These are phyloP conservation scores for Drosophila kohkoa DNA, from an alignment of 1,140 invertebrate species.

Conservation along the genomic window DNA sequence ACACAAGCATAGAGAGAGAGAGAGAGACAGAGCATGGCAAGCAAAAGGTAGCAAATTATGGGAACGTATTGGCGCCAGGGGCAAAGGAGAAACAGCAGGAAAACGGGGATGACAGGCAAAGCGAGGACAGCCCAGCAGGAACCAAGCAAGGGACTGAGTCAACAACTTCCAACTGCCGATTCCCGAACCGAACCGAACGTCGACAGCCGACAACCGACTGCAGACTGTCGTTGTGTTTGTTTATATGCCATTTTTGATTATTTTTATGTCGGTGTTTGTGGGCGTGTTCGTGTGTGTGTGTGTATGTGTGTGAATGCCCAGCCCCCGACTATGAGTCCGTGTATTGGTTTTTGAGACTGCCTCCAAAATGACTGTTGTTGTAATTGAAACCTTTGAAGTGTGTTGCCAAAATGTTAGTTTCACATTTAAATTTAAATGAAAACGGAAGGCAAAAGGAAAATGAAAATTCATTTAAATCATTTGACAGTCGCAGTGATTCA, in stretches of 20 bases:
- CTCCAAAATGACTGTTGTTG: slow-evolving; percentile 33
- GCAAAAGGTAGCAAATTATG: slow-evolving; percentile 58
- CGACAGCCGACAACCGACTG: slow-evolving; percentile 28
- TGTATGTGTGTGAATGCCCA: slow-evolving; percentile 15
- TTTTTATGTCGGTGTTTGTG: slow-evolving; percentile 55
- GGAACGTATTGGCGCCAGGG: slow-evolving; percentile 30
- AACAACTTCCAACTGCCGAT: slow-evolving; percentile 14
- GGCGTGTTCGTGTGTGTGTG: background rate
- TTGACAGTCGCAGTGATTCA: slow-evolving; percentile 23
- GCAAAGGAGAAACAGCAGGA: background rate
- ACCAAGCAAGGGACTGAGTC: background rate
- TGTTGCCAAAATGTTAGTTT: slow-evolving; percentile 60
- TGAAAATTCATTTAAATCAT: slow-evolving; percentile 67
- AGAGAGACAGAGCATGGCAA: background rate
- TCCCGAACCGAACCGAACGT: background rate
- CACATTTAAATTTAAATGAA: slow-evolving; percentile 64
- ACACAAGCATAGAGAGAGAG: slow-evolving; percentile 14
- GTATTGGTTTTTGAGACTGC: slow-evolving; percentile 10
- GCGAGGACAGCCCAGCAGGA: background rate
- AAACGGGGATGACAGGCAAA: background rate
- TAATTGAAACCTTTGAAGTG: slow-evolving; percentile 78
- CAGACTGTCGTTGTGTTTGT: slow-evolving; percentile 62
- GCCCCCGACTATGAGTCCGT: background rate
- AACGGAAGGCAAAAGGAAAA: slow-evolving; percentile 55
- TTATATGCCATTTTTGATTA: slow-evolving; percentile 76